Evolutionary conservation across 2,888 invertebrate species (phyloP).

Genomic region (Drosophila robusta): DNA sequence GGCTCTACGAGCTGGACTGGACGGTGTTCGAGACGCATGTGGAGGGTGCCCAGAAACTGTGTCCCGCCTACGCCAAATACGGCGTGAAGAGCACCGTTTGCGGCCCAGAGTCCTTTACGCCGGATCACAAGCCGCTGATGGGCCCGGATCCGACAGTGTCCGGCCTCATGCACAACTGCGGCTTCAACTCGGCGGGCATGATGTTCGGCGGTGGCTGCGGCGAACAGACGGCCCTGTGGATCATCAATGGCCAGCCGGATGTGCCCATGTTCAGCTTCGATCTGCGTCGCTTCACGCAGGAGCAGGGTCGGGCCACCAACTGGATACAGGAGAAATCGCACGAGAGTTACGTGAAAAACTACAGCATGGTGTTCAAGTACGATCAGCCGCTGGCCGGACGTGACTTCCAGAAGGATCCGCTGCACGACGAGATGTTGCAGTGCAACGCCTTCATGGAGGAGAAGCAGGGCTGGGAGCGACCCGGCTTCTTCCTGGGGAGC

Average conservation of each 20-base stretch:
- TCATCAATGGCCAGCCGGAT: slow-evolving; percentile 92
- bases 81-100: slow-evolving; percentile 95
- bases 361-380: slow-evolving; percentile 92
- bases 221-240: slow-evolving; percentile 94
- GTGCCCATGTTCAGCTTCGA: slow-evolving; percentile 95
- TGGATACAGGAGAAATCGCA: slow-evolving; percentile 94
- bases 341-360: slow-evolving; percentile 95
- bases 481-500: slow-evolving; percentile 90
- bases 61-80: slow-evolving; percentile 90
- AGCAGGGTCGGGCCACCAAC: slow-evolving; percentile 89
- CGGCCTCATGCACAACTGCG: slow-evolving; percentile 94
- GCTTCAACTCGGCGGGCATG: slow-evolving; percentile 96
- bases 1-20: slow-evolving; percentile 95
- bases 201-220: slow-evolving; percentile 96
- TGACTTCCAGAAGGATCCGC: slow-evolving; percentile 88
- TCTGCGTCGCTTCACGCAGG: slow-evolving; percentile 92
- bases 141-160: slow-evolving; percentile 89
- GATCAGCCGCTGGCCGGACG: slow-evolving; percentile 94
- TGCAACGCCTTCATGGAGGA: slow-evolving; percentile 95
- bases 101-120: slow-evolving; percentile 96
- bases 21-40: slow-evolving; percentile 92
- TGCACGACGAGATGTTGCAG: slow-evolving; percentile 88
- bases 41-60: slow-evolving; percentile 89
- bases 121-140: slow-evolving; percentile 95
- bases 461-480: slow-evolving; percentile 93